These are phyloP conservation scores for Shargacucullia verbasci DNA, from an alignment of 2,888 invertebrate species.

Conservation along the genomic window DNA sequence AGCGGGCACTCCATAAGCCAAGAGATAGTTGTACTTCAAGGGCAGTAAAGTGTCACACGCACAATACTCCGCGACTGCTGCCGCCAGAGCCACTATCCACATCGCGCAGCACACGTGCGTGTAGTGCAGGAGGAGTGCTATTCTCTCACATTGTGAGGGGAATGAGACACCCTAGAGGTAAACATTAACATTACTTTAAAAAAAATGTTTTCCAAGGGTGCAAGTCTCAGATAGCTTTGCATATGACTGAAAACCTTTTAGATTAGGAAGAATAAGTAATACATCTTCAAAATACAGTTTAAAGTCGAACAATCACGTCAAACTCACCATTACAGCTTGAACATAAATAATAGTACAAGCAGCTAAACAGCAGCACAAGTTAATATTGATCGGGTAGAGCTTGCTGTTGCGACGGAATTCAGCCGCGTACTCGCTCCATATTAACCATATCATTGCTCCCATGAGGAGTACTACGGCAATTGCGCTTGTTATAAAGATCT, in stretches of 20 bases:
- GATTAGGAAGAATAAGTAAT: too few species aligned
- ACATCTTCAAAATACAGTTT: too few species aligned
- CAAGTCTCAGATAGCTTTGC: too few species aligned
- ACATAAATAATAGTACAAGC: conserved; percentile 90
- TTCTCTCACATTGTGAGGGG: conserved; percentile 90
- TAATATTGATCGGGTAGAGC: conserved; percentile 89
- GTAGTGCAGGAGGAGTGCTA: conserved; percentile 92
- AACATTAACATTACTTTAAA: too few species aligned
- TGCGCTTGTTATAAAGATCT: conserved; percentile 82
- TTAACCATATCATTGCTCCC: conserved; percentile 76
- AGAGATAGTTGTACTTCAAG: conserved; percentile 89
- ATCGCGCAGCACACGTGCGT: conserved; percentile 91
- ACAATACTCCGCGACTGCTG: conserved; percentile 86
- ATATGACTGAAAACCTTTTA: too few species aligned
- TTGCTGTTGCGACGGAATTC: conserved; percentile 84
- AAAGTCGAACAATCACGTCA: too few species aligned
- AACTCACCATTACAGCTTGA: conserved; percentile 90
- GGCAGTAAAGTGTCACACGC: conserved; percentile 89
- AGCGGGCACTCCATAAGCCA: conserved; percentile 91
- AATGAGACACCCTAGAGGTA: conserved; percentile 90
- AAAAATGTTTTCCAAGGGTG: too few species aligned
- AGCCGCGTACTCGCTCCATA: conserved; percentile 78
- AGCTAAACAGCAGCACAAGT: conserved; percentile 90
- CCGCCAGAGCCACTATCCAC: conserved; percentile 91
- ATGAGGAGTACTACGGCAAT: conserved; percentile 73